These are phyloP conservation scores for Puma concolor DNA, from an alignment of 2,113 vertebrate species.

Conservation along the genomic window DNA sequence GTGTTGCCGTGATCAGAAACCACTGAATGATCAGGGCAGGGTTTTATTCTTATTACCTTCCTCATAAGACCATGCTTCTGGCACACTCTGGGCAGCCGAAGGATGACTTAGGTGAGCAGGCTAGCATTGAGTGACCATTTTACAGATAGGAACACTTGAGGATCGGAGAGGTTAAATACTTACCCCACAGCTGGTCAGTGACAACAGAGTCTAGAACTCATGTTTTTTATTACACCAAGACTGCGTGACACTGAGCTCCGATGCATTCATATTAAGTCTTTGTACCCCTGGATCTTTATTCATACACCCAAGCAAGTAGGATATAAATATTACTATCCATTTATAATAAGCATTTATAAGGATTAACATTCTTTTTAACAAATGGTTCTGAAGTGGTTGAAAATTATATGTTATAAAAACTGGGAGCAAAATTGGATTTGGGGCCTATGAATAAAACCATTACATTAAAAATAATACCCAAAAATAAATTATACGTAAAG, in stretches of 20 bases:
- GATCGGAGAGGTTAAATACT: neutral
- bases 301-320: neutral
- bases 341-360: neutral
- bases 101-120: neutral
- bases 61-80: neutral
- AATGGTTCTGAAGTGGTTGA: neutral
- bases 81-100: neutral
- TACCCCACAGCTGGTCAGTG: neutral
- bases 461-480: neutral
- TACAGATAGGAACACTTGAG: neutral
- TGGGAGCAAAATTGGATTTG: neutral
- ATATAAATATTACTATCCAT: neutral
- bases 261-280: neutral
- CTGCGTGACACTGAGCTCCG: neutral
- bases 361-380: slow-evolving; percentile 31
- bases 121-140: neutral
- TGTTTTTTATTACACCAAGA: neutral
- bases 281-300: neutral
- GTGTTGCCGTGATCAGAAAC: neutral
- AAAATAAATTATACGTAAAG: neutral
- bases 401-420: neutral
- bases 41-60: neutral
- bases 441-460: neutral
- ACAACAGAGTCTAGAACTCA: neutral
- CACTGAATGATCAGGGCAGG: neutral